Conservation (phyloP, 2,797 vertebrate species). For the Ficedula albicollis region DNA sequence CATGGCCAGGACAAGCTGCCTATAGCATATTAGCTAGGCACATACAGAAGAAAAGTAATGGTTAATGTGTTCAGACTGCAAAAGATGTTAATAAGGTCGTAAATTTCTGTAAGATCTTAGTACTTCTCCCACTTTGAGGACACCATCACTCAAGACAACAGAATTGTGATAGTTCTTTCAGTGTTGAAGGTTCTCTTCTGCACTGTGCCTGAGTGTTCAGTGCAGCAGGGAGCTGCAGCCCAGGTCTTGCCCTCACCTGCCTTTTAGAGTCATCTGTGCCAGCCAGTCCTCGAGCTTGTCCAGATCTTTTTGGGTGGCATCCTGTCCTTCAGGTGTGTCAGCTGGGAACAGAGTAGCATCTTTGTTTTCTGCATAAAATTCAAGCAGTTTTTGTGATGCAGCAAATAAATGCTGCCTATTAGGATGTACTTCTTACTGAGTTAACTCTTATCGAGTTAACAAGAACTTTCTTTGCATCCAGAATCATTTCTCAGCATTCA, state of each 20-base stretch:
- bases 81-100: too few relatives aligned
- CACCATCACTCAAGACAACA: background rate
- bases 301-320: too few relatives aligned
- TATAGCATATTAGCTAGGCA: too few relatives aligned
- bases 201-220: background rate
- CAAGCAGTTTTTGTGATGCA: background rate
- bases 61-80: too few relatives aligned
- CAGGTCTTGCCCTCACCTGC: background rate
- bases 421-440: background rate
- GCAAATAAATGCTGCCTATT: background rate
- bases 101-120: too few relatives aligned
- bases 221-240: background rate
- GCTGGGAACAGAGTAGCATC: background rate
- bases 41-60: too few relatives aligned
- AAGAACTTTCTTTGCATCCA: background rate
- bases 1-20: background rate
- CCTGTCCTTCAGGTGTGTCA: rapidly evolving
- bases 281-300: rapidly evolving
- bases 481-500: background rate
- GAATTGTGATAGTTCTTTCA: background rate
- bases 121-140: background rate
- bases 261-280: background rate
- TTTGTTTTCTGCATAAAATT: background rate
- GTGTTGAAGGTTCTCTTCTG: background rate
- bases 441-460: background rate